Conservation (phyloP, 2,888 invertebrate species). For the Penaeus monodon region DNA sequence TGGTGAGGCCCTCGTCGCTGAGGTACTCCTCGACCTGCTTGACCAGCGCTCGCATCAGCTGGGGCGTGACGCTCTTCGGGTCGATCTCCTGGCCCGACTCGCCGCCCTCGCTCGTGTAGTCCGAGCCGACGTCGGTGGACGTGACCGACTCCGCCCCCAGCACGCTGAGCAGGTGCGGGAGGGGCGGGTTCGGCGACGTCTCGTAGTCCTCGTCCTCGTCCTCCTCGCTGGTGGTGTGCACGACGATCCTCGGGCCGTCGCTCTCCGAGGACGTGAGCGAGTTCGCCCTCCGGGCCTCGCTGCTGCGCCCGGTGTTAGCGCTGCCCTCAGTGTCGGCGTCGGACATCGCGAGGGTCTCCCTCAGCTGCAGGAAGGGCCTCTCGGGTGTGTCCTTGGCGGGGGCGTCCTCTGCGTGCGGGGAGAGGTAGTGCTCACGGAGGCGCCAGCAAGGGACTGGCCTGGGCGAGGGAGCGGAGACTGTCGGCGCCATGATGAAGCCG, state of each 20-base stretch:
- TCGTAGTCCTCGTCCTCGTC: slow-evolving; percentile 10
- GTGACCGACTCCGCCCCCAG: slow-evolving; percentile 8
- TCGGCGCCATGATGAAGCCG: slow-evolving; percentile 13
- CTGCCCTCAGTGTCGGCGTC: slow-evolving; percentile 42
- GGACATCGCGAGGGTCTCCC: slow-evolving; percentile 15
- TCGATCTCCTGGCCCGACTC: slow-evolving; percentile 32
- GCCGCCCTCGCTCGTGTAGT: slow-evolving; percentile 53
- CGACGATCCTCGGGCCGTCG: slow-evolving; percentile 38
- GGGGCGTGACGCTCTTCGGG: slow-evolving; percentile 18
- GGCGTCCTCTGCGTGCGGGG: not conserved
- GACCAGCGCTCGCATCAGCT: slow-evolving; percentile 30
- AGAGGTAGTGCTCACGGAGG: not conserved
- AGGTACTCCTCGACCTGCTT: slow-evolving; percentile 89
- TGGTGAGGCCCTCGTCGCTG: slow-evolving; percentile 93
- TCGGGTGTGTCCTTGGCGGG: not conserved
- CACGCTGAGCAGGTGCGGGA: slow-evolving; percentile 9
- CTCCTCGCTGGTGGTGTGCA: slow-evolving; percentile 30
- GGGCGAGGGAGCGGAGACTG: not conserved
- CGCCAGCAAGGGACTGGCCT: not conserved
- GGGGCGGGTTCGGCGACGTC: not conserved
- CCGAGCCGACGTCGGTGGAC: slow-evolving; percentile 33
- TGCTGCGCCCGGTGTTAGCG: not conserved
- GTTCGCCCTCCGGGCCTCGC: not conserved
- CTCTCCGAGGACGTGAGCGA: slow-evolving; percentile 48
- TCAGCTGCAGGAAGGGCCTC: not conserved